Base-by-base conservation (phyloP, 2,113 vertebrate genomes). In the Mustela nigripes region DNA sequence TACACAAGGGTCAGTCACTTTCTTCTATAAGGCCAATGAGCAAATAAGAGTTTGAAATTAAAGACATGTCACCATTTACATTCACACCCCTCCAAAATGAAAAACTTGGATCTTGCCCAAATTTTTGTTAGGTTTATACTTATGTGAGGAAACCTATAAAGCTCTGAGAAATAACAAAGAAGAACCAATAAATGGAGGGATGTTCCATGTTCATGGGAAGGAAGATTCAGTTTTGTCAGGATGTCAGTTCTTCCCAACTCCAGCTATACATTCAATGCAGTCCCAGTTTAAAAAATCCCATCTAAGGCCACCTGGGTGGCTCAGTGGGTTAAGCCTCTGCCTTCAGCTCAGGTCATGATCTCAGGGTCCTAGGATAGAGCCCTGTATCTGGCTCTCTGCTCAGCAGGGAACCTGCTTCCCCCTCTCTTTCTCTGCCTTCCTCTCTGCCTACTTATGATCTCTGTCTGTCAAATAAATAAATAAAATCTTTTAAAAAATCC, bases 181-280 rank as follows among this genome's bases (percentile, higher is more conserved):
- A 83, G 58, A 89, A 58, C 28, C 81, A 79, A 80, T 56, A 97
- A 56, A 42, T 82, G 78, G 74, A 91, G 56, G 93, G n/a, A 65
- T 5, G 60, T 19, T 48, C 74, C 11, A 21, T 42, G 31, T 71
- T 90, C 31, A 94, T 56, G 69, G 39, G 50, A 11, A 76, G 67
- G 26, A 90, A 84, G 67, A 53, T 15, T 89, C 21, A 36, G 7
- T 50, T 62, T 42, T 78, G 21, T 83, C 53, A 96, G 42, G 16
- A 84, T 36, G 28, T 56, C 81, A 81, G n/a, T 87, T 95, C 74
- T 97, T 95, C 71, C 50, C 48, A 81, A 76, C 18, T 71, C 86
- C 45, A 53, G 65, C n/a, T 85, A 83, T 19, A 78, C 18, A 73
- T 84, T 89, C 48, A 81, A 14, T 50, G 22, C 39, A 53, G 67